phyloP scores from a whole-genome alignment of 2,113 vertebrate species.

The Nycticebus coucang region DNA sequence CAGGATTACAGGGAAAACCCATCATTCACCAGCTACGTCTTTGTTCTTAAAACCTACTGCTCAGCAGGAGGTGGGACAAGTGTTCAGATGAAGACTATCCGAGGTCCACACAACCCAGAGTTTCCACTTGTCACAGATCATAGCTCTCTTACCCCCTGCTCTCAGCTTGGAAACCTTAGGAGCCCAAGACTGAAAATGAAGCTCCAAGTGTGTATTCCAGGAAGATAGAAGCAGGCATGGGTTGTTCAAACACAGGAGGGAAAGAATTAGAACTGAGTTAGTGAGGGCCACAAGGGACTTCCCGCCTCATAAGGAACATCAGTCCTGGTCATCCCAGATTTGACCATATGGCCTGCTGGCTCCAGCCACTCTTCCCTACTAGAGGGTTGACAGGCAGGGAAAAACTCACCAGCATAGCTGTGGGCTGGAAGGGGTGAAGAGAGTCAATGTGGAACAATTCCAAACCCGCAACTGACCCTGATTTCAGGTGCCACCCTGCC shows the following conservation, averaged over 20 bases:
- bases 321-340: neutral
- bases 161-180: neutral
- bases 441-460: neutral
- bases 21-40: neutral
- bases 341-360: neutral
- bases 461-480: neutral
- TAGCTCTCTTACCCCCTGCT: slow-evolving; percentile 24
- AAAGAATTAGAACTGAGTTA: neutral
- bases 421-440: neutral
- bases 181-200: slow-evolving; percentile 61
- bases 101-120: slow-evolving; percentile 67
- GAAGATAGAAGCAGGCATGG: slow-evolving; percentile 37
- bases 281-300: neutral
- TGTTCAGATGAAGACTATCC: slow-evolving; percentile 39
- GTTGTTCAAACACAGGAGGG: slow-evolving; percentile 29
- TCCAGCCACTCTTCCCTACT: neutral
- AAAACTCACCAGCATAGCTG: neutral
- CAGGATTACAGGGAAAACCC: slow-evolving; percentile 23
- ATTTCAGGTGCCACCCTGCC: neutral
- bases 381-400: neutral
- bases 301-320: slow-evolving; percentile 20
- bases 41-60: slow-evolving; percentile 14
- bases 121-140: slow-evolving; percentile 64
- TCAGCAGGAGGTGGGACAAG: neutral
- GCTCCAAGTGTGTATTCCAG: slow-evolving; percentile 22